Evolutionary conservation across 2,113 vertebrate species (phyloP).

Genomic region (Piprites chloris): DNA sequence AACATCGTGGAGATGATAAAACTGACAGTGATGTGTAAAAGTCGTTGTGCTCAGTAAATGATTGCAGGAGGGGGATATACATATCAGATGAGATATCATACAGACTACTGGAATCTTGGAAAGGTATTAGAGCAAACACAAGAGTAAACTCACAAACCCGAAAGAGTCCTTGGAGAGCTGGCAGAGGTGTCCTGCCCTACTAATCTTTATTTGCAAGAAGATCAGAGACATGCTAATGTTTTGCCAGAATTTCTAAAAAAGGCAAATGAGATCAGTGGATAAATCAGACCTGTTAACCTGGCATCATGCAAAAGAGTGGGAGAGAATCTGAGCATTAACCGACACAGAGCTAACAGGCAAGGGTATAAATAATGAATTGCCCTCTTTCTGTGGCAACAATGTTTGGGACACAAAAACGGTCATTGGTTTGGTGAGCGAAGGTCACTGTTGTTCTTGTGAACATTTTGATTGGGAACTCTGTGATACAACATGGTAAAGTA

Average conservation of each 20-base stretch:
- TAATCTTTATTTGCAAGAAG: slow-evolving; percentile 57
- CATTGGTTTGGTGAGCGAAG: neutral
- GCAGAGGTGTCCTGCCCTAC: slow-evolving; percentile 27
- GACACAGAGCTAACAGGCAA: neutral
- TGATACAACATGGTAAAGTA: neutral
- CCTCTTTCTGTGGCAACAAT: fast-evolving
- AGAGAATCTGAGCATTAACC: neutral
- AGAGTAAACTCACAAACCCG: slow-evolving; percentile 28
- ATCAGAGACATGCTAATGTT: slow-evolving; percentile 63
- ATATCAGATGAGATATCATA: neutral
- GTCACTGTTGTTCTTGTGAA: neutral
- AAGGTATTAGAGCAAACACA: slow-evolving; percentile 12
- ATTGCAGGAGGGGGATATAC: neutral
- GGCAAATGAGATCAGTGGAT: slow-evolving; percentile 57
- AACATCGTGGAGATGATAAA: neutral
- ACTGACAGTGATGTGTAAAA: neutral
- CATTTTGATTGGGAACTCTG: neutral
- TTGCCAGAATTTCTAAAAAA: slow-evolving; percentile 43
- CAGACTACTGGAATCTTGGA: slow-evolving; percentile 31
- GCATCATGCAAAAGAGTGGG: slow-evolving; percentile 8
- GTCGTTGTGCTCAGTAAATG: neutral
- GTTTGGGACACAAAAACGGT: neutral
- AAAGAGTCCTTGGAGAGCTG: slow-evolving; percentile 28
- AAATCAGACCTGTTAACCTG: slow-evolving; percentile 49
- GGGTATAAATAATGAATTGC: neutral